These are phyloP conservation scores for Saccopteryx bilineata DNA, from an alignment of 2,113 vertebrate species.

Conservation along the genomic window DNA sequence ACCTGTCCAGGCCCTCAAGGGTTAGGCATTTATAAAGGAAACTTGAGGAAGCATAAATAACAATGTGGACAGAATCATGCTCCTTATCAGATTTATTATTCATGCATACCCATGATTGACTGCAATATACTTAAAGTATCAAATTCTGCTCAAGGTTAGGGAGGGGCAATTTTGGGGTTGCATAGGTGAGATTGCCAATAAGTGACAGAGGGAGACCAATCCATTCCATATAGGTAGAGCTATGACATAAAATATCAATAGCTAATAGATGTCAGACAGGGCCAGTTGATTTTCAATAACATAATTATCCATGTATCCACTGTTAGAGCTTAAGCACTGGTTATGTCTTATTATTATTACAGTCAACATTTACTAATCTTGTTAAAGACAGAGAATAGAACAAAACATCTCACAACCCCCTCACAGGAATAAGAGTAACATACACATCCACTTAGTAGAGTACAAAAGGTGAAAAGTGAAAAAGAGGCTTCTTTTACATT, in stretches of 20 bases:
- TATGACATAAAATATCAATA: background rate
- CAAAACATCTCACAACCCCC: background rate
- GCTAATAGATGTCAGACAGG: background rate
- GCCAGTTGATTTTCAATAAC: background rate
- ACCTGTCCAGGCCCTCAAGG: too few relatives aligned
- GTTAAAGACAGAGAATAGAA: background rate
- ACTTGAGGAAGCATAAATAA: background rate
- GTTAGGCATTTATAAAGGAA: background rate
- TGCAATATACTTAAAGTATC: background rate
- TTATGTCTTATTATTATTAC: background rate
- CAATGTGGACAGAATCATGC: background rate
- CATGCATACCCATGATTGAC: accelerated
- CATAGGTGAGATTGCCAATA: background rate
- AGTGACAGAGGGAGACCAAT: background rate
- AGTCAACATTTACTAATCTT: background rate
- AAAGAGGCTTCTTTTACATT: background rate
- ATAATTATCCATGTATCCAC: background rate
- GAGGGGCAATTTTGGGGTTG: background rate
- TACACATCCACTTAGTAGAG: background rate
- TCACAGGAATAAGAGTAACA: background rate
- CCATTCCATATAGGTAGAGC: background rate
- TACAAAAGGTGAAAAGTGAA: background rate
- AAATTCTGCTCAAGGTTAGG: background rate
- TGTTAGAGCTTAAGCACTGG: background rate
- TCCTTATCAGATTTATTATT: background rate